A percentile compares a stretch with the other conserved stretches of the same genome.
These are phyloP conservation scores for Ecdyonurus torrentis DNA, from an alignment of 2,888 invertebrate species.

Conservation along the genomic window DNA sequence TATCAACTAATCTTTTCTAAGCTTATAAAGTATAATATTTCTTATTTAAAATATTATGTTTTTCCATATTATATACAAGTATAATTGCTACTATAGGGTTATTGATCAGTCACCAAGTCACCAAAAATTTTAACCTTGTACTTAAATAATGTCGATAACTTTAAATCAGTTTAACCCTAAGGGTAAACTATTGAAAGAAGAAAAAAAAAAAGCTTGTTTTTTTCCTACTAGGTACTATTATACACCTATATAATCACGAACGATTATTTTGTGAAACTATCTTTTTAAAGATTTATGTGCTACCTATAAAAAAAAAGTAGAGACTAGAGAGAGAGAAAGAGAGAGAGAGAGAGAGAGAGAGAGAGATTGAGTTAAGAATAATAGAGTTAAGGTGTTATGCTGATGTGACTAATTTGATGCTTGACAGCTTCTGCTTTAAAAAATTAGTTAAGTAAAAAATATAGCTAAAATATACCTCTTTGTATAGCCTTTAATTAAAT, in stretches of 20 bases:
- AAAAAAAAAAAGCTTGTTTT: too few relatives aligned
- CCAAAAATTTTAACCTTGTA: too few relatives aligned
- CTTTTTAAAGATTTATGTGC: not conserved
- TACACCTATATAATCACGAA: not conserved
- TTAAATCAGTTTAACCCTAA: not conserved
- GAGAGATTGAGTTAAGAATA: not conserved
- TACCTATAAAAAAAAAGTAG: not conserved
- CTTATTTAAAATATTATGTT: too few relatives aligned
- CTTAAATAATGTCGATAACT: too few relatives aligned
- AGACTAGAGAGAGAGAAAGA: not conserved
- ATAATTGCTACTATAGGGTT: too few relatives aligned
- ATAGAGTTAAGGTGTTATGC: not conserved
- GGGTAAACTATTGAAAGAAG: not conserved
- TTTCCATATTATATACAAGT: too few relatives aligned
- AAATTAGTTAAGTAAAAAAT: not conserved
- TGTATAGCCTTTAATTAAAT: not conserved
- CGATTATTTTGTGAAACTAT: not conserved
- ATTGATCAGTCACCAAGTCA: too few relatives aligned
- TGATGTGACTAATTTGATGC: not conserved
- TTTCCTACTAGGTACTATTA: not conserved
- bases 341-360: not conserved
- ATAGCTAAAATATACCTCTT: not conserved
- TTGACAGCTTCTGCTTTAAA: not conserved
- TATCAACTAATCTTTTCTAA: too few relatives aligned
- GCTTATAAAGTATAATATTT: too few relatives aligned